Evolutionary conservation across 2,113 vertebrate genomes (phyloP).

Genomic region (Himantopus leucocephalus): DNA sequence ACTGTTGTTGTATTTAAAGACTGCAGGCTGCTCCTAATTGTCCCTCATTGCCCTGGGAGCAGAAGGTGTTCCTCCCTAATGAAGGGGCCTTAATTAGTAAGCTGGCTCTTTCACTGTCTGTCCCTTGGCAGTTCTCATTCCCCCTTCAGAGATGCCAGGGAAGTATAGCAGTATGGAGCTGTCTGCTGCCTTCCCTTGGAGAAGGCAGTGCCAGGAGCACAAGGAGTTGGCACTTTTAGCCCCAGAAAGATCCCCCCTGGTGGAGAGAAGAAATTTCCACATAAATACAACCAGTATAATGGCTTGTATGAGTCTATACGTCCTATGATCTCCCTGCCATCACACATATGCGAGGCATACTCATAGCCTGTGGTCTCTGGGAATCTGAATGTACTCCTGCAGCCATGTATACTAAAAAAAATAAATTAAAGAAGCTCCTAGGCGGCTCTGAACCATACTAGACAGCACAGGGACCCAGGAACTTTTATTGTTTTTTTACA

Average conservation of each 20-base stretch:
- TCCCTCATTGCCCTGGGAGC: background rate
- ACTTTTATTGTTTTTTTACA: background rate
- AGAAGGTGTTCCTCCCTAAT: background rate
- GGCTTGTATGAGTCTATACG: background rate
- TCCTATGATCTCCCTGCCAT: background rate
- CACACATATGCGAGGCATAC: fast-evolving
- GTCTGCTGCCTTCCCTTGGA: background rate
- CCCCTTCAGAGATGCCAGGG: background rate
- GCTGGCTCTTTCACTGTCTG: background rate
- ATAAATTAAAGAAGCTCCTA: background rate
- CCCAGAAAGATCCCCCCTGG: background rate
- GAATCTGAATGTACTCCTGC: background rate
- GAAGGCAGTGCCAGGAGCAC: background rate
- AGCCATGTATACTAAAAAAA: background rate
- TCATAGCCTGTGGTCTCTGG: background rate
- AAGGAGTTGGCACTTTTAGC: background rate
- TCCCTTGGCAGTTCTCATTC: background rate
- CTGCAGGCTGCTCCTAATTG: background rate
- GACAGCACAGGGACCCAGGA: background rate
- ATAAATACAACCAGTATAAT: background rate
- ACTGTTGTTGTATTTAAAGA: background rate
- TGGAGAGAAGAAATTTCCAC: background rate
- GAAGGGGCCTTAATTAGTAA: background rate
- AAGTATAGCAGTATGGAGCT: background rate
- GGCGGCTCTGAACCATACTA: background rate